phyloP scores from a whole-genome alignment of 1,140 invertebrate genomes.

The Sycophaga agraensis region DNA sequence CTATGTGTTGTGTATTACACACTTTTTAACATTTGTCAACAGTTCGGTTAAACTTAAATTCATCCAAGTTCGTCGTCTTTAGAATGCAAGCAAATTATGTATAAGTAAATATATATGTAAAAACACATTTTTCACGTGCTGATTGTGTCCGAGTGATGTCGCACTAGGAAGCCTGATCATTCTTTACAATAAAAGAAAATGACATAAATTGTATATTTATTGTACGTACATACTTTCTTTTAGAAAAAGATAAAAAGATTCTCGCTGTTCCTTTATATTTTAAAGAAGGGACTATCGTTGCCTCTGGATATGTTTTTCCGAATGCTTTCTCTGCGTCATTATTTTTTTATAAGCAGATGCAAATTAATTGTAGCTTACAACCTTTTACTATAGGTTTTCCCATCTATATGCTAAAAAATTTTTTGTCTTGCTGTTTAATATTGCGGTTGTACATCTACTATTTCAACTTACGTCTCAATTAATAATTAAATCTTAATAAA shows the following conservation, averaged over 20 bases:
- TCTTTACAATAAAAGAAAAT: not conserved
- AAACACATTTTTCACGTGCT: slow-evolving; percentile 8
- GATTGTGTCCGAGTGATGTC: not conserved
- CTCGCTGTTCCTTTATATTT: no score
- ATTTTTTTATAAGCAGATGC: not conserved
- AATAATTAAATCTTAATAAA: no score
- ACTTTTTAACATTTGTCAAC: slow-evolving; percentile 1
- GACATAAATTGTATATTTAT: not conserved
- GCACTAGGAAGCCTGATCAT: not conserved
- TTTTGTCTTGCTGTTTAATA: no score
- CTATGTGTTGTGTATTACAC: slow-evolving; percentile 8
- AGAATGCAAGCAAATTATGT: no score
- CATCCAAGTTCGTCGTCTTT: not conserved
- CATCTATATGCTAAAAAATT: no score
- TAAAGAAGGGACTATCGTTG: not conserved
- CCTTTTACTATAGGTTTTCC: no score
- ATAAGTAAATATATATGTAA: no score
- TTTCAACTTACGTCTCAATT: no score
- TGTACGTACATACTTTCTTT: not conserved
- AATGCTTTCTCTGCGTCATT: not conserved
- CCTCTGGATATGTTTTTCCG: not conserved
- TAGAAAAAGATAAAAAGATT: not conserved
- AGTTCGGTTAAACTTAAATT: slow-evolving; percentile 1
- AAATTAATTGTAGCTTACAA: not conserved
- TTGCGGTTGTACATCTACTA: no score